Evolutionary conservation across 2,797 vertebrate species (phyloP).

Genomic region (Diglossa cyanea): DNA sequence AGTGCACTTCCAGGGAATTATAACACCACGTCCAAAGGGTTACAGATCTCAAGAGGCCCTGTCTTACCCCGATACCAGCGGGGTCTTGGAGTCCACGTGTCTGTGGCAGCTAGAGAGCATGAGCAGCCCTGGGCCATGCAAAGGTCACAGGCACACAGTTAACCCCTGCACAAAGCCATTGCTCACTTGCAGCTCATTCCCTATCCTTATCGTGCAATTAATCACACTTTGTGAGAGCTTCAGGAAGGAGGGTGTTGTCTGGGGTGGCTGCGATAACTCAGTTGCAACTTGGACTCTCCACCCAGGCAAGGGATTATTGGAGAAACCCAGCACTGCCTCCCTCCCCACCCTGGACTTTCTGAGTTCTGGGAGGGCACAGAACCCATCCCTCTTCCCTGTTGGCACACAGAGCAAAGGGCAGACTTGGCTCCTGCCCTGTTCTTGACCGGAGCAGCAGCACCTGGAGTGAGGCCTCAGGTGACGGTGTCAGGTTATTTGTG

Average conservation of each 20-base stretch:
- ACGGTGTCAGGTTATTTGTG: neutral
- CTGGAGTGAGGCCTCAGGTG: neutral
- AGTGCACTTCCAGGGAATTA: neutral
- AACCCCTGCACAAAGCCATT: neutral
- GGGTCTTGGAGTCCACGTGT: neutral
- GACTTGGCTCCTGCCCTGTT: neutral
- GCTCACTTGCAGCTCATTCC: neutral
- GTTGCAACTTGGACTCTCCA: neutral
- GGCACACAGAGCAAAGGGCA: neutral
- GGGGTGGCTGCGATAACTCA: neutral
- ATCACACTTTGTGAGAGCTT: neutral
- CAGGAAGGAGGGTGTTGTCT: neutral
- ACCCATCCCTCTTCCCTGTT: fast-evolving
- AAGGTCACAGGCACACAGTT: neutral
- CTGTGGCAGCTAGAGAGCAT: neutral
- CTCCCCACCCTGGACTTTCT: neutral
- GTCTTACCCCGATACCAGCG: fast-evolving
- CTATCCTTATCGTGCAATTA: neutral
- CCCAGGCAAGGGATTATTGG: neutral
- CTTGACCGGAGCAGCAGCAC: neutral
- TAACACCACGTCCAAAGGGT: neutral
- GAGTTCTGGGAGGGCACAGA: neutral
- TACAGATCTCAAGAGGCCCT: neutral
- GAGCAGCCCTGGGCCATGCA: neutral
- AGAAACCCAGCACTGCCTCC: neutral